These are phyloP conservation scores for Elephantulus edwardii DNA, from an alignment of 2,113 vertebrate species.

Conservation along the genomic window DNA sequence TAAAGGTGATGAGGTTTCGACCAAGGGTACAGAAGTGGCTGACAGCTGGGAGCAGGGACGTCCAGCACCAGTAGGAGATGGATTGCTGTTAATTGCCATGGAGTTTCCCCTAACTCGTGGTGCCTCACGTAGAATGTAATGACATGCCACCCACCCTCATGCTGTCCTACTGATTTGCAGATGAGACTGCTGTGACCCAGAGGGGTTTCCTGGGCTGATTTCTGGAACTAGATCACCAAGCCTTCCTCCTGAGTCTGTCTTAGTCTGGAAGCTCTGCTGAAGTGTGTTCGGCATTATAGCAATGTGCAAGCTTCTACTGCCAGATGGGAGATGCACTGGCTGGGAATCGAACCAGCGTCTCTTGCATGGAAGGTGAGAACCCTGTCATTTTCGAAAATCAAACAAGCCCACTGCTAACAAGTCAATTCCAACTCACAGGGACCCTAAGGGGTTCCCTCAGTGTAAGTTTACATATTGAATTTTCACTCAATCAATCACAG, in stretches of 20 bases:
- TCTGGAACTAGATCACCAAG: not conserved
- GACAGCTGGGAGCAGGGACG: conserved; percentile 87
- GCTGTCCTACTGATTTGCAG: not conserved
- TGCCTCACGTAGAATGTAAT: too few relatives aligned
- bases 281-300: too few relatives aligned
- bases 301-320: too few relatives aligned
- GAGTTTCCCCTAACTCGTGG: too few relatives aligned
- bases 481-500: too few relatives aligned
- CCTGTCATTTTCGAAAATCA: not conserved
- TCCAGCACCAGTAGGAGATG: conserved; percentile 82
- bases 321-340: not conserved
- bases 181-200: not conserved
- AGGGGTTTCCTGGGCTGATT: not conserved
- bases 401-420: not conserved
- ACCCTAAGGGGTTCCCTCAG: not conserved
- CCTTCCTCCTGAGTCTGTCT: not conserved
- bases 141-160: not conserved
- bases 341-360: not conserved
- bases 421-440: not conserved
- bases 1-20: conserved; percentile 91
- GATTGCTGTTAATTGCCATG: too few relatives aligned
- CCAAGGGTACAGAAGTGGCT: conserved; percentile 92
- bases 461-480: too few relatives aligned
- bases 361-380: not conserved
- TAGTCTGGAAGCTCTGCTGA: not conserved